Conservation (phyloP, 2,888 invertebrate genomes). For the Cheilosia vulpina region DNA sequence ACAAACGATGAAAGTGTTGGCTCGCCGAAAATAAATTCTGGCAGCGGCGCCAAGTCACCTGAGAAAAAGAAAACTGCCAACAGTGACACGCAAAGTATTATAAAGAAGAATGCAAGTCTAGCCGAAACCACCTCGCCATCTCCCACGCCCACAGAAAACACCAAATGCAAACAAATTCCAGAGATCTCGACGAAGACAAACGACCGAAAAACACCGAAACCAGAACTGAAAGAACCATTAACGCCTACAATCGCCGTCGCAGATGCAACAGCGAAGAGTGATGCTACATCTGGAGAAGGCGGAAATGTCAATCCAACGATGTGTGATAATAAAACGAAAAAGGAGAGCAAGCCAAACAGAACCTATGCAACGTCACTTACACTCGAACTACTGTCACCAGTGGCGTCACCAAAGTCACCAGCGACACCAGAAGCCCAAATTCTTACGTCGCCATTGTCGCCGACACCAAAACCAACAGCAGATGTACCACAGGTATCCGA, state of each 20-base stretch:
- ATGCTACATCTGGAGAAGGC: constrained; percentile 27
- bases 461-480: constrained; percentile 63
- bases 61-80: constrained; percentile 77
- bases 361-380: constrained; percentile 55
- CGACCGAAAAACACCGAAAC: constrained; percentile 76
- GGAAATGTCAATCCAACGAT: constrained; percentile 17
- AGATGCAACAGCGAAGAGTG: constrained; percentile 61
- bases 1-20: constrained; percentile 75
- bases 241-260: constrained; percentile 69
- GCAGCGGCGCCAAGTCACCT: constrained; percentile 83
- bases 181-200: constrained; percentile 61
- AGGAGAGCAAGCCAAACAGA: constrained; percentile 31
- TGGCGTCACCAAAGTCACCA: constrained; percentile 65
- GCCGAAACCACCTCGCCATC: constrained; percentile 43
- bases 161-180: constrained; percentile 50
- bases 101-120: constrained; percentile 33
- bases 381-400: constrained; percentile 11
- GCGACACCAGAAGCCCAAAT: constrained; percentile 75
- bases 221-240: constrained; percentile 72
- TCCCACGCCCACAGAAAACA: constrained; percentile 72
- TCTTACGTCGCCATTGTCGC: constrained; percentile 44
- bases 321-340: constrained; percentile 41
- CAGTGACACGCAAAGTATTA: constrained; percentile 57
- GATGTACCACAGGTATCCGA: constrained; percentile 77
- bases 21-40: constrained; percentile 82